Conservation (phyloP, 2,797 vertebrate genomes). For the Hemitrygon akajei region DNA sequence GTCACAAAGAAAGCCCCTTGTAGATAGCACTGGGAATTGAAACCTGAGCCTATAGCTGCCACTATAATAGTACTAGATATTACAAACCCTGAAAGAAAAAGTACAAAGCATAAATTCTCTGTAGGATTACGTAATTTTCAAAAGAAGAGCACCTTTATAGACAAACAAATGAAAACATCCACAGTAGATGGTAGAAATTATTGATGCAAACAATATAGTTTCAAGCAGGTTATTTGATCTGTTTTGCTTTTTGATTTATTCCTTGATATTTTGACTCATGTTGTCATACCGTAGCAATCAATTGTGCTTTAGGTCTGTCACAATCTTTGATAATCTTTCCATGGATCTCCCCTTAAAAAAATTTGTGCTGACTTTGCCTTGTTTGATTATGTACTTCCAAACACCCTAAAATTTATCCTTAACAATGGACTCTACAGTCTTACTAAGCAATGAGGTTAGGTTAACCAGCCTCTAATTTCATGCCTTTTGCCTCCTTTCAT, state of each 20-base stretch:
- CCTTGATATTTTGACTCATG: not conserved
- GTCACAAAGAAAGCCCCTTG: too few relatives aligned
- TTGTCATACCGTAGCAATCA: not conserved
- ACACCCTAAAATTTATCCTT: too few relatives aligned
- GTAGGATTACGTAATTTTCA: not conserved
- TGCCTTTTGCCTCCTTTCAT: too few relatives aligned
- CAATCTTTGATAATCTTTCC: not conserved
- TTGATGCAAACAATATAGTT: not conserved
- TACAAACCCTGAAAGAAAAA: not conserved
- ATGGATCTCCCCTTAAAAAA: not conserved
- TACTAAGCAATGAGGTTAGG: too few relatives aligned
- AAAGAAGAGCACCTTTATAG: not conserved
- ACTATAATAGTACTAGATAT: not conserved
- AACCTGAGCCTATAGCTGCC: too few relatives aligned
- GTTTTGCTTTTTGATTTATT: not conserved
- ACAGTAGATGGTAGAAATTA: not conserved
- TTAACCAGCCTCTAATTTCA: too few relatives aligned
- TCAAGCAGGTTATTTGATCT: not conserved
- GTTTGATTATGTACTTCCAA: too few relatives aligned
- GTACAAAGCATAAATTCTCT: not conserved
- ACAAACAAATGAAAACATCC: not conserved
- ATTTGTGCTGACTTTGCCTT: too few relatives aligned
- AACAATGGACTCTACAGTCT: too few relatives aligned
- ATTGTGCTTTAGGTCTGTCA: not conserved
- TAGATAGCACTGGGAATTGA: too few relatives aligned